Evolutionary conservation across 2,888 invertebrate species (phyloP).

Genomic region (Crepidodera aurea): DNA sequence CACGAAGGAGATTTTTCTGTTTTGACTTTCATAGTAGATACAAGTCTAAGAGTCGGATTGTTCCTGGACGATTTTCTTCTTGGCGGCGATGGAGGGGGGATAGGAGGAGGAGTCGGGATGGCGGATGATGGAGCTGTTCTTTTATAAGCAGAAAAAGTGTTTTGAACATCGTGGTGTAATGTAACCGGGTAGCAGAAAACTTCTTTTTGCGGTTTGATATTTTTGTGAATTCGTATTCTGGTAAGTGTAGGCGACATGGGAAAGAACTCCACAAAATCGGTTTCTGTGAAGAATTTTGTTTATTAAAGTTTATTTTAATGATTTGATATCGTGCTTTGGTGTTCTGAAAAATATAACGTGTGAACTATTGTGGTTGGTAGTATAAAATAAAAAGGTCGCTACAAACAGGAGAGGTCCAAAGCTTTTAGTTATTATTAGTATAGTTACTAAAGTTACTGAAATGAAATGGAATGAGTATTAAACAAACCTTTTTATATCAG

Average conservation of each 20-base stretch:
- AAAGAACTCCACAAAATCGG: slow-evolving; percentile 81
- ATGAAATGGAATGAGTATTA: slow-evolving; percentile 14
- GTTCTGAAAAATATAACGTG: slow-evolving; percentile 34
- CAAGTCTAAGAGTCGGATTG: slow-evolving; percentile 73
- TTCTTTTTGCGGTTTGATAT: slow-evolving; percentile 62
- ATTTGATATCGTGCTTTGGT: slow-evolving; percentile 33
- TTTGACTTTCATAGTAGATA: slow-evolving; percentile 65
- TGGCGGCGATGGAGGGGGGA: slow-evolving; percentile 75
- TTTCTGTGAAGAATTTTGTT: slow-evolving; percentile 66
- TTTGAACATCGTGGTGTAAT: slow-evolving; percentile 57
- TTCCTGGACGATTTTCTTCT: slow-evolving; percentile 78
- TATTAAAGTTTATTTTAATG: slow-evolving; percentile 18
- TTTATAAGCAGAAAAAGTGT: slow-evolving; percentile 69
- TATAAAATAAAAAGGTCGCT: background rate
- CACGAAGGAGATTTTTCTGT: slow-evolving; percentile 52
- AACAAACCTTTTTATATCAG: slow-evolving; percentile 33
- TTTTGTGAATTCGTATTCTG: slow-evolving; percentile 79
- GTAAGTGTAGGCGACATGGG: slow-evolving; percentile 83
- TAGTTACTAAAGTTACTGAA: background rate
- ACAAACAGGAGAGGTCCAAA: slow-evolving; percentile 27
- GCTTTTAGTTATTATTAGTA: slow-evolving; percentile 4
- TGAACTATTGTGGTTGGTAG: slow-evolving; percentile 1
- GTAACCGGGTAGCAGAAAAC: slow-evolving; percentile 71
- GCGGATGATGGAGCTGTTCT: slow-evolving; percentile 67
- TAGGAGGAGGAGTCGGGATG: slow-evolving; percentile 54